Evolutionary conservation across 2,888 invertebrate species (phyloP).

Genomic region (Nemotelus nigrinus): DNA sequence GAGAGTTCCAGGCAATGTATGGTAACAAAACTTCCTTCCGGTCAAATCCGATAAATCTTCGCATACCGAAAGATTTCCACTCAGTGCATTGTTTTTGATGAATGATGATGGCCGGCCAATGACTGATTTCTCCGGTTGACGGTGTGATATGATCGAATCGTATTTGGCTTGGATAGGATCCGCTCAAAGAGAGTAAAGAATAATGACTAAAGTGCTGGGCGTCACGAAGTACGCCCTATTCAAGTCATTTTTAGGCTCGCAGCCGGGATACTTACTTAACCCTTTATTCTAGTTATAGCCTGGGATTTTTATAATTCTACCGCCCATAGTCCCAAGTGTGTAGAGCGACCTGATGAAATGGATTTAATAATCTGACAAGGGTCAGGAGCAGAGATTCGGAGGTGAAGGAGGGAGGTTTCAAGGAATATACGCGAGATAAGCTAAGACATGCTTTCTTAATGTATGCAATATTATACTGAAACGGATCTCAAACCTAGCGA

Average conservation of each 20-base stretch:
- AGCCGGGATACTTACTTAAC: constrained; percentile 11
- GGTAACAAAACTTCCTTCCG: constrained; percentile 38
- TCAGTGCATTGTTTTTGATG: constrained; percentile 39
- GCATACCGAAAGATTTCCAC: constrained; percentile 30
- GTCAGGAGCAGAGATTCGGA: neutral
- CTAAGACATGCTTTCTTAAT: too few species aligned
- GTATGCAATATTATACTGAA: too few species aligned
- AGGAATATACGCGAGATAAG: too few species aligned
- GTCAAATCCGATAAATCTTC: constrained; percentile 43
- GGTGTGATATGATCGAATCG: too few species aligned
- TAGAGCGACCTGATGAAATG: neutral
- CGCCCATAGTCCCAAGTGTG: neutral
- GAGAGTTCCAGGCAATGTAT: neutral
- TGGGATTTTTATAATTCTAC: neutral
- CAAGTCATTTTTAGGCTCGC: neutral
- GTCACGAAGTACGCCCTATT: constrained; percentile 21
- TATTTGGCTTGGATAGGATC: neutral
- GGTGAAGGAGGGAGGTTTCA: neutral
- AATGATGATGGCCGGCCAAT: constrained; percentile 28
- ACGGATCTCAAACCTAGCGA: too few species aligned
- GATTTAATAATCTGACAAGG: constrained; percentile 35
- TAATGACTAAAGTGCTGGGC: constrained; percentile 38
- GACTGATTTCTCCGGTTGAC: neutral
- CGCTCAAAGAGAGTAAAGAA: neutral
- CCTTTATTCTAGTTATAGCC: neutral